phyloP scores from a whole-genome alignment of 2,113 vertebrate species.

The Pseudorhombus dupliciocellatus region DNA sequence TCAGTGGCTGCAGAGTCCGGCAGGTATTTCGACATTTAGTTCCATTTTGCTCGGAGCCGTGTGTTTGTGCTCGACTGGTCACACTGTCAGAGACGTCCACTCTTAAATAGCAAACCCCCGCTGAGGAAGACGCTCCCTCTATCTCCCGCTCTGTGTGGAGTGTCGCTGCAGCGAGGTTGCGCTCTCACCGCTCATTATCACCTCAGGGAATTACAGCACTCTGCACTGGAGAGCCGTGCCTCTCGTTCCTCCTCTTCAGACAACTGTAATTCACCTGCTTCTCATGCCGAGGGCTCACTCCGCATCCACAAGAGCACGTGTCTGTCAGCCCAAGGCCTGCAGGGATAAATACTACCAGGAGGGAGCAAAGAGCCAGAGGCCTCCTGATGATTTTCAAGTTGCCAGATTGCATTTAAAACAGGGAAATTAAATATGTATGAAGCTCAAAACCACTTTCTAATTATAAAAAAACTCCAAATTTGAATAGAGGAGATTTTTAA shows the following conservation, averaged over 20 bases:
- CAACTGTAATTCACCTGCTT: neutral
- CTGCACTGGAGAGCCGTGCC: neutral
- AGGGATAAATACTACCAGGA: neutral
- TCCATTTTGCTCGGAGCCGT: slow-evolving; percentile 49
- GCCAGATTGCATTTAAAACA: neutral
- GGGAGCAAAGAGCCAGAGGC: neutral
- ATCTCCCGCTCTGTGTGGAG: neutral
- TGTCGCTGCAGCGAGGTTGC: neutral
- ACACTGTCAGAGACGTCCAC: neutral
- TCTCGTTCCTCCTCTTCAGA: neutral
- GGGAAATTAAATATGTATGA: neutral
- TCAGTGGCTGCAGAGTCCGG: slow-evolving; percentile 1
- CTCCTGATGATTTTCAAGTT: neutral
- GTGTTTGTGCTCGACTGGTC: slow-evolving; percentile 48
- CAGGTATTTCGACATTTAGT: slow-evolving; percentile 49
- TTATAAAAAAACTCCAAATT: too few relatives aligned
- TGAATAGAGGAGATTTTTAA: too few relatives aligned
- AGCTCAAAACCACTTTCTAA: neutral
- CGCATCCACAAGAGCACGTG: too few relatives aligned
- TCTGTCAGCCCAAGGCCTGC: neutral
- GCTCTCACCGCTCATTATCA: neutral
- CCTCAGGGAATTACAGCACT: neutral
- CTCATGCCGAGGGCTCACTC: neutral
- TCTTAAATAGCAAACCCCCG: too few relatives aligned
- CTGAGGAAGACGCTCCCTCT: neutral